phyloP scores from a whole-genome alignment of 2,888 invertebrate species.

The Campaea margaritaria region DNA sequence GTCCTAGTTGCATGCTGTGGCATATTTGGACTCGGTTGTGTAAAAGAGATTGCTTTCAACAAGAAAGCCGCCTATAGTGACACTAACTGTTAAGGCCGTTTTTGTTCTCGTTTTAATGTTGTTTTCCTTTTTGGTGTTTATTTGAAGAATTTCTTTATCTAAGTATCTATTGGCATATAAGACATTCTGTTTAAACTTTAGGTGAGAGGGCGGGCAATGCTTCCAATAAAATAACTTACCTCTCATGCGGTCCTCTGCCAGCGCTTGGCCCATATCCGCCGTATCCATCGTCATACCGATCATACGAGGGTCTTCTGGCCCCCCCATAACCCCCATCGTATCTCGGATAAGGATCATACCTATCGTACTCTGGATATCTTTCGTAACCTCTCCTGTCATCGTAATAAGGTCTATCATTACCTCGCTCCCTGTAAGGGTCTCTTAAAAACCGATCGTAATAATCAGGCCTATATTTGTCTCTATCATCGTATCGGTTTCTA shows the following conservation, averaged over 20 bases:
- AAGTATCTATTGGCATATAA: too few relatives aligned
- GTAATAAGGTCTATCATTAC: constrained; percentile 60
- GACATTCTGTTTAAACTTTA: too few relatives aligned
- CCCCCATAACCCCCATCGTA: constrained; percentile 63
- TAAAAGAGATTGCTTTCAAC: too few relatives aligned
- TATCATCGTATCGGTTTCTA: constrained; percentile 65
- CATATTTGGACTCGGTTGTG: too few relatives aligned
- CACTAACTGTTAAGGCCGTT: too few relatives aligned
- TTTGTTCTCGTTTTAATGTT: too few relatives aligned
- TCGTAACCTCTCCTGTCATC: constrained; percentile 72
- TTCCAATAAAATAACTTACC: constrained; percentile 53
- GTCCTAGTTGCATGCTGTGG: too few relatives aligned
- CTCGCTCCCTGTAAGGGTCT: constrained; percentile 71
- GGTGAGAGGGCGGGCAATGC: too few relatives aligned
- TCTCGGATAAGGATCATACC: constrained; percentile 52
- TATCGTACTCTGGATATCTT: constrained; percentile 55
- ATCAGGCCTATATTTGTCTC: constrained; percentile 76
- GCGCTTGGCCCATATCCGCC: constrained; percentile 68
- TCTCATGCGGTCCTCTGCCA: constrained; percentile 80
- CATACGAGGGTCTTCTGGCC: constrained; percentile 64
- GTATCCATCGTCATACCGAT: constrained; percentile 71
- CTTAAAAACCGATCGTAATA: constrained; percentile 75
- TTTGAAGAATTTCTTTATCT: too few relatives aligned
- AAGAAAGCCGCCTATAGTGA: too few relatives aligned
- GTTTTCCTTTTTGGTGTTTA: too few relatives aligned